Evolutionary conservation across 2,797 vertebrate species (phyloP).

Genomic region (Enoplosus armatus): DNA sequence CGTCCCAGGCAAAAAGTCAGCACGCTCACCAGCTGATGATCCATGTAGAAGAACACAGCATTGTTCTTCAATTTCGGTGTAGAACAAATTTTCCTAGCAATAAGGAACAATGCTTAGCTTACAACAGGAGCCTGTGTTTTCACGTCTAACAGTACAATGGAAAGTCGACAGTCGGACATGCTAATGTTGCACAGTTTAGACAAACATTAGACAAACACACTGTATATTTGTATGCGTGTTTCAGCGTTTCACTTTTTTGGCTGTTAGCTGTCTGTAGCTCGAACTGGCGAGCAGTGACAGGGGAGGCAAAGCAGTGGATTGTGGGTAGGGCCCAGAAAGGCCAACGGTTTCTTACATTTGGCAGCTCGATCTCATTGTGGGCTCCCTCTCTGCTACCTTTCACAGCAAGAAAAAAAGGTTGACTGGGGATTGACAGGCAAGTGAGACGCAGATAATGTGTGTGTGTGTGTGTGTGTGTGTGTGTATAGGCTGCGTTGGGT

Average conservation of each 20-base stretch:
- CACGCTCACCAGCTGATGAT: not conserved
- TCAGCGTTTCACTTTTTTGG: not conserved
- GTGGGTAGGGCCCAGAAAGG: conserved; percentile 12
- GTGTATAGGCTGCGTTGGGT: not conserved
- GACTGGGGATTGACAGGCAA: conserved; percentile 3
- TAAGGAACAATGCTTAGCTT: too few relatives aligned
- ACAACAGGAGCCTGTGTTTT: too few relatives aligned
- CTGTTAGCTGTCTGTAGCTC: conserved; percentile 1
- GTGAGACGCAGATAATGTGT: not conserved
- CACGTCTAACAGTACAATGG: too few relatives aligned
- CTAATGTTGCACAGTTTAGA: too few relatives aligned
- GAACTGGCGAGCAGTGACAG: conserved; percentile 8
- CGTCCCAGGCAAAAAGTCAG: too few relatives aligned
- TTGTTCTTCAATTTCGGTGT: not conserved
- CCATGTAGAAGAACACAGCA: not conserved
- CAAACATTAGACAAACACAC: too few relatives aligned
- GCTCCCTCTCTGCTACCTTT: conserved; percentile 13
- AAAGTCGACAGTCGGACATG: too few relatives aligned
- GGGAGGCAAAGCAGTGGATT: conserved; percentile 19
- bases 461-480: conserved; percentile 9
- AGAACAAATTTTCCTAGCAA: too few relatives aligned
- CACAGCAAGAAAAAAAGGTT: conserved; percentile 12
- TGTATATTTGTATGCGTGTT: too few relatives aligned
- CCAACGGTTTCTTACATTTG: conserved; percentile 21
- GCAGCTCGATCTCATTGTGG: conserved; percentile 23